Evolutionary conservation across 2,888 invertebrate species (phyloP).

Genomic region (Chaitophorus viminalis): DNA sequence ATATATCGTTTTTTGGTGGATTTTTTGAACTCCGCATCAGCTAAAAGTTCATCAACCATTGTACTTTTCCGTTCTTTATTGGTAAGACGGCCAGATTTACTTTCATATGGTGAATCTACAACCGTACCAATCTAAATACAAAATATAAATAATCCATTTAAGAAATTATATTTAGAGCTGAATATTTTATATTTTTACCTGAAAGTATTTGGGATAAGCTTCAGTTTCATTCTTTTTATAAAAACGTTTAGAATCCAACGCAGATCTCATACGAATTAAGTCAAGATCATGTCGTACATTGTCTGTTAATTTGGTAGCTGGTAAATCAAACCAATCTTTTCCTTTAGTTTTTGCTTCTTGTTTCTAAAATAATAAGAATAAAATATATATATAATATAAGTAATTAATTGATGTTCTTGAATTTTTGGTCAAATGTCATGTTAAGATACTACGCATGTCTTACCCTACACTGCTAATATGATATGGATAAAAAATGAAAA

Average conservation of each 20-base stretch:
- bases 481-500: no score
- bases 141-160: slow-evolving; percentile 49
- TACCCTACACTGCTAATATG: no score
- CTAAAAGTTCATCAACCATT: slow-evolving; percentile 91
- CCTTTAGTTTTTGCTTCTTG: slow-evolving; percentile 86
- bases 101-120: slow-evolving; percentile 87
- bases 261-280: slow-evolving; percentile 91
- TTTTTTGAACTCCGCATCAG: slow-evolving; percentile 85
- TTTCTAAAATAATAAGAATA: slow-evolving; percentile 69
- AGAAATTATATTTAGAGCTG: not conserved
- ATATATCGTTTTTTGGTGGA: slow-evolving; percentile 84
- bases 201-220: slow-evolving; percentile 91
- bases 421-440: no score
- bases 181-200: slow-evolving; percentile 71
- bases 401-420: no score
- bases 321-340: slow-evolving; percentile 87
- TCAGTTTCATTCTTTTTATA: slow-evolving; percentile 93
- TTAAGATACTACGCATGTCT: no score
- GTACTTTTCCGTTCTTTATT: slow-evolving; percentile 88
- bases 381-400: no score
- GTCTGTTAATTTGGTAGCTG: slow-evolving; percentile 88
- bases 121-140: slow-evolving; percentile 77
- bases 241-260: slow-evolving; percentile 90
- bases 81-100: slow-evolving; percentile 83
- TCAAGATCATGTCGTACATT: slow-evolving; percentile 88